These are phyloP conservation scores for Tetraneura akinire DNA, from an alignment of 1,140 invertebrate species.

Conservation along the genomic window DNA sequence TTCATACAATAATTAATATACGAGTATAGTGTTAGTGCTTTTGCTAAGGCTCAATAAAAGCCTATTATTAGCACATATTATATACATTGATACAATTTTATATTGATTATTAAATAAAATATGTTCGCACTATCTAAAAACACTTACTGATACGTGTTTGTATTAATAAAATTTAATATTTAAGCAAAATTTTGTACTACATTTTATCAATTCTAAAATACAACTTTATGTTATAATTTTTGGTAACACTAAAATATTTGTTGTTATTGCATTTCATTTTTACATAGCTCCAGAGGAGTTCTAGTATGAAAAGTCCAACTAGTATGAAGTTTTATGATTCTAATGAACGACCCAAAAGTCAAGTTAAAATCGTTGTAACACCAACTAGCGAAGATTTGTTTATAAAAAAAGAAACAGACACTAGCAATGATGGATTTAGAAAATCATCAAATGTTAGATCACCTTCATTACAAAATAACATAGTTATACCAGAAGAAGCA, in stretches of 20 bases:
- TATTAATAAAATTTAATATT: constrained; percentile 27
- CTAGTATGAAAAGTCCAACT: constrained; percentile 31
- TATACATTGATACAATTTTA: neutral
- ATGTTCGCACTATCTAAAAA: constrained; percentile 23
- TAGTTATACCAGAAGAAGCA: constrained; percentile 37
- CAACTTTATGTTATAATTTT: constrained; percentile 23
- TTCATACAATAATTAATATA: neutral
- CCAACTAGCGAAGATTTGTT: constrained; percentile 32
- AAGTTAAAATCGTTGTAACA: constrained; percentile 36
- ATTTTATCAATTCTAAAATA: constrained; percentile 32
- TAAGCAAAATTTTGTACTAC: constrained; percentile 26
- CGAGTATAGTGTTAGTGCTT: constrained; percentile 28
- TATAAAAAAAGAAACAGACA: neutral
- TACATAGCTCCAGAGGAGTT: constrained; percentile 34
- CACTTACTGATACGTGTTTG: constrained; percentile 22
- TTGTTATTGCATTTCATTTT: constrained; percentile 13
- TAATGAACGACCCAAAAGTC: constrained; percentile 30
- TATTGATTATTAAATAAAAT: neutral
- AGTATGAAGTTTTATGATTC: neutral
- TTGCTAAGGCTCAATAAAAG: constrained; percentile 13
- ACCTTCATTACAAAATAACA: constrained; percentile 12
- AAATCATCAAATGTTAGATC: neutral
- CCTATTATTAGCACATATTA: constrained; percentile 38
- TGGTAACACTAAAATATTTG: constrained; percentile 24
- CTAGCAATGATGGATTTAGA: neutral